Evolutionary conservation across 2,888 invertebrate species (phyloP).

Genomic region (Drosophila neonasuta): DNA sequence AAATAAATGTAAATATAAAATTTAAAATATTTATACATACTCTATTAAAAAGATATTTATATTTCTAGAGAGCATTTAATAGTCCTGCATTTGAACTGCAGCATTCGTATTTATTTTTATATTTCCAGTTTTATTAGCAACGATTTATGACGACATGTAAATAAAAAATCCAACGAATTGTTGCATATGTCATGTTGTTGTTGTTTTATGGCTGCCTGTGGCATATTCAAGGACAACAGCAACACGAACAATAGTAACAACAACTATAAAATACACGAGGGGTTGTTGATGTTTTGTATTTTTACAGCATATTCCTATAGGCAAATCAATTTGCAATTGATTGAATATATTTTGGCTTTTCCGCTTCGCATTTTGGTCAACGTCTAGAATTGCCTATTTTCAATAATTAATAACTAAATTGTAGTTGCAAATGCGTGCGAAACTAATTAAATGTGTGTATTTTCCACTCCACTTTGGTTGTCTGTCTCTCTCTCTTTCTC

Average conservation of each 20-base stretch:
- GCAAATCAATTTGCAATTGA: slow-evolving; percentile 47
- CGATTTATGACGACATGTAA: slow-evolving; percentile 53
- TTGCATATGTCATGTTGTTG: slow-evolving; percentile 36
- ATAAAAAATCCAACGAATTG: slow-evolving; percentile 53
- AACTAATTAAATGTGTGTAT: slow-evolving; percentile 56
- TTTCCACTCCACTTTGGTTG: slow-evolving; percentile 6
- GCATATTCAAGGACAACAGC: slow-evolving; percentile 19
- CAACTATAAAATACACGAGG: slow-evolving; percentile 20
- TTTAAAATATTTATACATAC: too few relatives aligned
- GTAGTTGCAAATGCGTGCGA: slow-evolving; percentile 30
- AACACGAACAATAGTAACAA: slow-evolving; percentile 15
- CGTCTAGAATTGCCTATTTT: slow-evolving; percentile 34
- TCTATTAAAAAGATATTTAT: too few relatives aligned
- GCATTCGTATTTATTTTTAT: not conserved
- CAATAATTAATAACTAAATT: slow-evolving; percentile 49
- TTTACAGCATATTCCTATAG: slow-evolving; percentile 14
- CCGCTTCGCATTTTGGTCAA: slow-evolving; percentile 32
- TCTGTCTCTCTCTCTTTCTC: not conserved
- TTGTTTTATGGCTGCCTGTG: slow-evolving; percentile 48
- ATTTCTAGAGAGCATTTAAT: not conserved
- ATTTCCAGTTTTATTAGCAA: slow-evolving; percentile 53
- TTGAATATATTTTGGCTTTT: slow-evolving; percentile 46
- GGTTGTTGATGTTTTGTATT: slow-evolving; percentile 37
- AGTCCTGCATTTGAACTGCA: not conserved
- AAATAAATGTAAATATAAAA: not conserved